phyloP scores from a whole-genome alignment of 2,797 vertebrate genomes.

The Parambassis ranga region DNA sequence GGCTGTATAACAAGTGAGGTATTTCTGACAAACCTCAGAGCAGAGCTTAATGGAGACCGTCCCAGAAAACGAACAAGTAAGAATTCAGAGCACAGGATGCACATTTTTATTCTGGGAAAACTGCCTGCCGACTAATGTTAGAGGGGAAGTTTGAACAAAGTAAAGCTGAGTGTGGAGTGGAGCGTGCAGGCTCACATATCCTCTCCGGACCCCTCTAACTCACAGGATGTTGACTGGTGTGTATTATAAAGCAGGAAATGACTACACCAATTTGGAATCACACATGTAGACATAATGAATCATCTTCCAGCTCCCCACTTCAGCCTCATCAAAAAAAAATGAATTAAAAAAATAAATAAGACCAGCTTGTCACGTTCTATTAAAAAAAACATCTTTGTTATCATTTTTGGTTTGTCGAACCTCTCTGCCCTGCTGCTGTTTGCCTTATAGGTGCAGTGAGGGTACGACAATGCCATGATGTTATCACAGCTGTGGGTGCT shows the following conservation, averaged over 20 bases:
- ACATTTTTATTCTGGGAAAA: conserved; percentile 37
- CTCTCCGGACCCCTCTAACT: conserved; percentile 42
- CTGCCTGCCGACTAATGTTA: conserved; percentile 39
- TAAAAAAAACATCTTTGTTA: no score
- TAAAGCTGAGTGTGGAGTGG: conserved; percentile 35
- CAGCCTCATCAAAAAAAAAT: no score
- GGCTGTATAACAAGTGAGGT: conserved; percentile 49
- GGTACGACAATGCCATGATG: conserved; percentile 56
- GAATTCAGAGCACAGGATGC: conserved; percentile 60
- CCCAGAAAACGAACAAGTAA: conserved; percentile 29
- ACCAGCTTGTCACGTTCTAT: background rate
- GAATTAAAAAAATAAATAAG: background rate
- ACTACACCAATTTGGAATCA: conserved; percentile 56
- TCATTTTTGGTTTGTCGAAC: conserved; percentile 8
- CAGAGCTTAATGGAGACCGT: conserved; percentile 52
- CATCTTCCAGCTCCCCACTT: background rate
- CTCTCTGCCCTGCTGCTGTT: conserved; percentile 15
- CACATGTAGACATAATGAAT: conserved; percentile 28
- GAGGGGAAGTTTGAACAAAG: conserved; percentile 66
- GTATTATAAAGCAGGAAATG: conserved; percentile 62
- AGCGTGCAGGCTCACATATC: conserved; percentile 46
- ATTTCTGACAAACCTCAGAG: conserved; percentile 63
- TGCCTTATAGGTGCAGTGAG: conserved; percentile 18
- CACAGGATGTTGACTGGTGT: conserved; percentile 64
- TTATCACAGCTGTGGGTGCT: conserved; percentile 82